Percentiles rank a stretch among this genome's conserved stretches.
Conservation (phyloP, 2,113 vertebrate species). For the Dromas ardeola region DNA sequence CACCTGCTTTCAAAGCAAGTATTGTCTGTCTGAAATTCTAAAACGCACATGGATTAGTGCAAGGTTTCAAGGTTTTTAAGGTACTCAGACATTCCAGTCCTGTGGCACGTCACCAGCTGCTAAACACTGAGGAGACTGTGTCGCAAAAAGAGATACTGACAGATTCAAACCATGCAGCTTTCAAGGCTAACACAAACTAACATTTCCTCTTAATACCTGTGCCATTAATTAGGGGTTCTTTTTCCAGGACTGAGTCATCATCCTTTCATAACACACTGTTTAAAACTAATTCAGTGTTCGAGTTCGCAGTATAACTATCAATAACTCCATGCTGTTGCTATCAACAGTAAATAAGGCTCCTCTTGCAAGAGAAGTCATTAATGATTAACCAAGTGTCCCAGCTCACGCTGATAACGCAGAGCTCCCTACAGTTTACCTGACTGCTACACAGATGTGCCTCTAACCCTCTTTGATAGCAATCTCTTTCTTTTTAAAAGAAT, state of each 20-base stretch:
- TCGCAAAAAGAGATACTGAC: background rate
- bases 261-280: background rate
- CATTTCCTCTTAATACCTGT: background rate
- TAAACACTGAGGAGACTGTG: background rate
- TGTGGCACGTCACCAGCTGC: background rate
- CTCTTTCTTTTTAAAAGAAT: background rate
- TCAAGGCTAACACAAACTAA: background rate
- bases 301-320: background rate
- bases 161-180: background rate
- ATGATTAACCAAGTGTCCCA: background rate
- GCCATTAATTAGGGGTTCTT: background rate
- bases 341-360: background rate
- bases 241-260: background rate
- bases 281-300: background rate
- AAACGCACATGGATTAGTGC: background rate
- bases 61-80: background rate
- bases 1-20: background rate
- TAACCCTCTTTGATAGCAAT: background rate
- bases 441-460: background rate
- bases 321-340: background rate
- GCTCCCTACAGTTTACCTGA: background rate
- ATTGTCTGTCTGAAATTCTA: background rate
- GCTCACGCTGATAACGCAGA: background rate
- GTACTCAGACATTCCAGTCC: background rate
- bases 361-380: background rate